Percentiles rank a stretch among this genome's conserved stretches.
Evolutionary conservation across 2,888 invertebrate species (phyloP).

Genomic region (Diarsia rubi): DNA sequence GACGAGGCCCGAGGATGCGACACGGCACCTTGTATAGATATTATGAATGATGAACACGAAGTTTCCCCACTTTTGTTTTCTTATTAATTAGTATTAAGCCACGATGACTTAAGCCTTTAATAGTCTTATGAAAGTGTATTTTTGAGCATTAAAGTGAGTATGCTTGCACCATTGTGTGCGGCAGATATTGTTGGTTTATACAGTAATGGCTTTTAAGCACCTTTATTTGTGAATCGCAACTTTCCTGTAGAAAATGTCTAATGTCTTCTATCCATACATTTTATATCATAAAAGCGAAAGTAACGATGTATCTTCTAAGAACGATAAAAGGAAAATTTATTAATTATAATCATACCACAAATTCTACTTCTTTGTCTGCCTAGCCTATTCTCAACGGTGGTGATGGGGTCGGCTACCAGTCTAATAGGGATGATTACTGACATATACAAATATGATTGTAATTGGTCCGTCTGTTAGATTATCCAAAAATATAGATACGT

Average conservation of each 20-base stretch:
- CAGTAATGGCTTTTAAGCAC: not conserved
- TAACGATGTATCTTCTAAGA: not conserved
- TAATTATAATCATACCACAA: not conserved
- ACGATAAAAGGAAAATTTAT: not conserved
- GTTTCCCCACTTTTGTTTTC: not conserved
- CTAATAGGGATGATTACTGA: too few species aligned
- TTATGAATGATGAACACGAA: not conserved
- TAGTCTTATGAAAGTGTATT: constrained; percentile 20
- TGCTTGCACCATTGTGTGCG: constrained; percentile 6
- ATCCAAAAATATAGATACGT: too few species aligned
- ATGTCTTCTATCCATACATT: not conserved
- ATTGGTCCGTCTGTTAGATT: too few species aligned
- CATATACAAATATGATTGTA: too few species aligned
- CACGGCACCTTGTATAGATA: not conserved
- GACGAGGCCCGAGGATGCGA: too few species aligned
- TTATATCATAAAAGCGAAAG: not conserved
- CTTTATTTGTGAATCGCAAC: not conserved
- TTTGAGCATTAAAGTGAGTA: not conserved
- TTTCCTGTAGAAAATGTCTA: constrained; percentile 17
- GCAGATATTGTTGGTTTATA: constrained; percentile 2
- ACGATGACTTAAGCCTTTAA: not conserved
- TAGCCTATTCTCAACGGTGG: too few species aligned
- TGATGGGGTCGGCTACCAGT: too few species aligned
- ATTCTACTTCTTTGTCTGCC: too few species aligned
- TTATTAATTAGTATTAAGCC: not conserved